Evolutionary conservation across 2,113 vertebrate species (phyloP).

Genomic region (Vimba vimba): DNA sequence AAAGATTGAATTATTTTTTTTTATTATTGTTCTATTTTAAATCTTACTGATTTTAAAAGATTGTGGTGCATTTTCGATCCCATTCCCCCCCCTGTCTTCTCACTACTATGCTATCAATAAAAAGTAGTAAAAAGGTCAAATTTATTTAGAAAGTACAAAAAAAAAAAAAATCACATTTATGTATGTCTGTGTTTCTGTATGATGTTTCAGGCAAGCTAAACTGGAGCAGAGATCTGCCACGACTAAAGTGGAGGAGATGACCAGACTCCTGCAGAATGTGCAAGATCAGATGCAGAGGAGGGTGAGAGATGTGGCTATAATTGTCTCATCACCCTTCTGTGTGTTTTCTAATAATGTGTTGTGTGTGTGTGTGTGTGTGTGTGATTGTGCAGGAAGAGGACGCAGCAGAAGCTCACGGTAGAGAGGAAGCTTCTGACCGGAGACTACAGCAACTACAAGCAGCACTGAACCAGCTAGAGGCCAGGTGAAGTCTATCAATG

Average conservation of each 20-base stretch:
- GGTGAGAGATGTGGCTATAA: constrained; percentile 68
- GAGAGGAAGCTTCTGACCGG: constrained; percentile 84
- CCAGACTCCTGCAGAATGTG: constrained; percentile 76
- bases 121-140: neutral
- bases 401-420: constrained; percentile 74
- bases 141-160: neutral
- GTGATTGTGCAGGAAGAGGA: constrained; percentile 81
- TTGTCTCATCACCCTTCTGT: no score
- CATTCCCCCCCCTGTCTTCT: neutral
- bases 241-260: constrained; percentile 86
- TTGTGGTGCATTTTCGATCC: neutral
- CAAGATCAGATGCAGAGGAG: constrained; percentile 82
- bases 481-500: constrained; percentile 75
- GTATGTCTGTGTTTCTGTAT: constrained; percentile 27
- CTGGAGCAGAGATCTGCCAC: constrained; percentile 80
- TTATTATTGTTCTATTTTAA: neutral
- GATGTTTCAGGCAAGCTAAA: constrained; percentile 80
- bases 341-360: constrained; percentile 12
- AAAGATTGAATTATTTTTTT: neutral
- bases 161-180: neutral
- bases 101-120: neutral
- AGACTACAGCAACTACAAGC: constrained; percentile 83
- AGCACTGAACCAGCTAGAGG: constrained; percentile 82
- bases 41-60: neutral
- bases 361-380: constrained; percentile 14